A percentile compares a stretch with the other conserved stretches of the same genome.
Evolutionary conservation across 2,113 vertebrate species (phyloP).

Genomic region (Euleptes europaea): DNA sequence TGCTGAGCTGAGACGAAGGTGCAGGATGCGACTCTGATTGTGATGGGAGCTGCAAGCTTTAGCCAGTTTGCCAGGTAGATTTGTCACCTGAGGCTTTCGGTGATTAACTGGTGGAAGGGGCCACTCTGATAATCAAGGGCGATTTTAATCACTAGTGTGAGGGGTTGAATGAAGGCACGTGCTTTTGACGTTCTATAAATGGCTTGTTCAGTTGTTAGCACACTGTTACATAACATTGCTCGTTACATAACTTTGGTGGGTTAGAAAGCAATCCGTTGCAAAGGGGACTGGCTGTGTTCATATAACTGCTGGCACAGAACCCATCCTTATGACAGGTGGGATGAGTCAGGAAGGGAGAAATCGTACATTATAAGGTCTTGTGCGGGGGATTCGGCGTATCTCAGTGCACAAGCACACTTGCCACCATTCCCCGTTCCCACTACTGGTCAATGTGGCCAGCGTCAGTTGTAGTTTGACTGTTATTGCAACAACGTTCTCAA

Average conservation of each 20-base stretch:
- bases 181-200: too few species aligned
- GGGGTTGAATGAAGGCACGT: too few species aligned
- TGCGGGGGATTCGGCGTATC: neutral
- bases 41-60: neutral
- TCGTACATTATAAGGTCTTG: neutral
- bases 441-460: fast-evolving
- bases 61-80: neutral
- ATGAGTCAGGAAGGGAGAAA: neutral
- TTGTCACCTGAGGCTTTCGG: neutral
- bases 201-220: too few species aligned
- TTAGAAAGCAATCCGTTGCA: neutral
- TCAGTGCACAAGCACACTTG: neutral
- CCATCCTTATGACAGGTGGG: neutral
- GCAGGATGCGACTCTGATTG: neutral
- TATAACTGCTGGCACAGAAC: neutral
- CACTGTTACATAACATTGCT: too few species aligned
- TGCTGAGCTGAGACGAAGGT: neutral
- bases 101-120: neutral
- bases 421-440: neutral
- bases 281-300: neutral
- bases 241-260: neutral
- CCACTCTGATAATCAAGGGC: neutral
- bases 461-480: neutral
- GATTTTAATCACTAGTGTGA: neutral
- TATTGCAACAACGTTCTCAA: neutral